Conservation (phyloP, 2,888 invertebrate genomes). For the Amiota mariae region DNA sequence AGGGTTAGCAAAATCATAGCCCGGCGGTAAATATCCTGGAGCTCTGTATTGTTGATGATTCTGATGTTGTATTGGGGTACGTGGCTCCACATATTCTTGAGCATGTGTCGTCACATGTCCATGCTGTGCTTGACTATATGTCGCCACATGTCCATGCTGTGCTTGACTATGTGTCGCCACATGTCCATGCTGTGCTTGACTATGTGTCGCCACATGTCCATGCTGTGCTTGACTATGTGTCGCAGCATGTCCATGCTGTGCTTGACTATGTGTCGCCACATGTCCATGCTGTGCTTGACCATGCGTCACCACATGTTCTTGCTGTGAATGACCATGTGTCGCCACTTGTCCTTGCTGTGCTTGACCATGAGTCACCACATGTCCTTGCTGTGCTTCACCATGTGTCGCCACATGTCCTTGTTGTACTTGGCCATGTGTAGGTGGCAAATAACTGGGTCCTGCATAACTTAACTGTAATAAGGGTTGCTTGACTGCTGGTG, state of each 20-base stretch:
- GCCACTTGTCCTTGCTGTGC: background rate
- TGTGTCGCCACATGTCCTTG: background rate
- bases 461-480: constrained; percentile 5
- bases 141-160: background rate
- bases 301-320: background rate
- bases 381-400: background rate
- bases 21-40: constrained; percentile 52
- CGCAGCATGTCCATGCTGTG: background rate
- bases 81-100: background rate
- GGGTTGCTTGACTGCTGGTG: background rate
- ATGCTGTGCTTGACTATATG: background rate
- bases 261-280: background rate
- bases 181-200: background rate
- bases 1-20: constrained; percentile 23
- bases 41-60: constrained; percentile 13
- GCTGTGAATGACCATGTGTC: background rate
- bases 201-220: background rate
- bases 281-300: background rate
- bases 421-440: background rate
- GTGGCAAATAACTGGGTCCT: constrained; percentile 34
- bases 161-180: background rate
- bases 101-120: background rate
- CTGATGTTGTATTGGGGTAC: background rate
- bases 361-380: background rate
- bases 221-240: background rate